Conservation (phyloP, 1,140 invertebrate genomes). For the Stenopsyche tienmushanensis region DNA sequence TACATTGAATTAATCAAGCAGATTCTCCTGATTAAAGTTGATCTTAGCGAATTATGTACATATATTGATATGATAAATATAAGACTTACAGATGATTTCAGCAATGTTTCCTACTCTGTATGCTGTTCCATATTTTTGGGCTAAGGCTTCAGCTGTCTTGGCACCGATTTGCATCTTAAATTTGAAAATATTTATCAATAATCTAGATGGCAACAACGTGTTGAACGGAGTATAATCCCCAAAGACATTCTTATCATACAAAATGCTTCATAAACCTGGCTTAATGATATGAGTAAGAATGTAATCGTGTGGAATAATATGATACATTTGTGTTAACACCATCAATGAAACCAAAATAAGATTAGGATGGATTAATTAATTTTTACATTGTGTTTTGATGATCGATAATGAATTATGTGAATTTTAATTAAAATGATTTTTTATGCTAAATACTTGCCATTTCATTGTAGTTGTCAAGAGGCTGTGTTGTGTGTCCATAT, state of each 20-base stretch:
- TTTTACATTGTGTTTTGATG: too few relatives aligned
- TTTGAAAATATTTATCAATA: background rate
- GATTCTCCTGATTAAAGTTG: too few relatives aligned
- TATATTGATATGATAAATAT: background rate
- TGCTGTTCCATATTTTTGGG: conserved; percentile 50
- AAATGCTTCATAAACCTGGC: too few relatives aligned
- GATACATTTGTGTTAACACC: too few relatives aligned
- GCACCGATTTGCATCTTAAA: conserved; percentile 58
- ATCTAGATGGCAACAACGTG: too few relatives aligned
- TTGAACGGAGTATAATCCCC: too few relatives aligned
- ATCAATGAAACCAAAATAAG: too few relatives aligned
- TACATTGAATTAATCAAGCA: background rate
- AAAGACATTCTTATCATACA: too few relatives aligned
- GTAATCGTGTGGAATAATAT: too few relatives aligned
- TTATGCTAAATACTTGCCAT: conserved; percentile 56
- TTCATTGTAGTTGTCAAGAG: conserved; percentile 61
- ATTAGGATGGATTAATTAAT: too few relatives aligned
- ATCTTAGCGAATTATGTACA: background rate
- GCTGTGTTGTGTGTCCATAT: conserved; percentile 53
- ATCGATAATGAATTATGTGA: conserved; percentile 1
- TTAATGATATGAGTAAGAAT: too few relatives aligned
- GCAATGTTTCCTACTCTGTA: conserved; percentile 58
- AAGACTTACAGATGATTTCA: conserved; percentile 58
- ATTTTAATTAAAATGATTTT: conserved; percentile 11
- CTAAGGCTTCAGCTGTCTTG: conserved; percentile 54